A percentile compares a stretch with the other conserved stretches of the same genome.
phyloP scores from a whole-genome alignment of 2,113 vertebrate genomes.

The Scatophagus argus region DNA sequence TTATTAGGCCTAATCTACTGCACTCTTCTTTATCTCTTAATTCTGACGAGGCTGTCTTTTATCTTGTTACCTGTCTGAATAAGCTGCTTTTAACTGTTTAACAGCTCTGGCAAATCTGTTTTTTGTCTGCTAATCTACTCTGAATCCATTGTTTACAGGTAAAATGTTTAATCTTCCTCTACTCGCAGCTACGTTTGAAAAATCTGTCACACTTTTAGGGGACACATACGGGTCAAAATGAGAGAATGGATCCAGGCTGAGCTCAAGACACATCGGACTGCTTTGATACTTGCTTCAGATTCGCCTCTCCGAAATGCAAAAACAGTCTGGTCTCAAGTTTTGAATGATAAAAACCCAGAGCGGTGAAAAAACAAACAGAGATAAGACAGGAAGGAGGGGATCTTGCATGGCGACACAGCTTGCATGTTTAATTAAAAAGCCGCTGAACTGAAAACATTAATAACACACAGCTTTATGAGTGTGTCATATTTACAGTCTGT shows the following conservation, averaged over 20 bases:
- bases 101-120: conserved; percentile 18
- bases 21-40: conserved; percentile 51
- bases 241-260: not conserved
- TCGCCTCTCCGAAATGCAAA: not conserved
- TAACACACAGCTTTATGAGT: not conserved
- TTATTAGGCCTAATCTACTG: conserved; percentile 59
- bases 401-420: not conserved
- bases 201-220: not conserved
- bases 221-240: not conserved
- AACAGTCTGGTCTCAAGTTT: too few relatives aligned
- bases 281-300: not conserved
- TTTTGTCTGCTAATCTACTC: conserved; percentile 47
- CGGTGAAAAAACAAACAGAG: not conserved
- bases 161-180: conserved; percentile 29
- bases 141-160: conserved; percentile 19
- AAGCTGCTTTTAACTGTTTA: conserved; percentile 60
- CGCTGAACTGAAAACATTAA: not conserved
- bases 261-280: not conserved
- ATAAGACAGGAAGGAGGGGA: not conserved
- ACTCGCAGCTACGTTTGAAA: not conserved
- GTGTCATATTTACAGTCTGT: too few relatives aligned
- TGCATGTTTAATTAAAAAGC: not conserved
- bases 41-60: conserved; percentile 38
- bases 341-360: not conserved
- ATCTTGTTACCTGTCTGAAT: conserved; percentile 51